A percentile compares a stretch with the other conserved stretches of the same genome.
phyloP scores from a whole-genome alignment of 2,113 vertebrate genomes.

The Equus quagga region DNA sequence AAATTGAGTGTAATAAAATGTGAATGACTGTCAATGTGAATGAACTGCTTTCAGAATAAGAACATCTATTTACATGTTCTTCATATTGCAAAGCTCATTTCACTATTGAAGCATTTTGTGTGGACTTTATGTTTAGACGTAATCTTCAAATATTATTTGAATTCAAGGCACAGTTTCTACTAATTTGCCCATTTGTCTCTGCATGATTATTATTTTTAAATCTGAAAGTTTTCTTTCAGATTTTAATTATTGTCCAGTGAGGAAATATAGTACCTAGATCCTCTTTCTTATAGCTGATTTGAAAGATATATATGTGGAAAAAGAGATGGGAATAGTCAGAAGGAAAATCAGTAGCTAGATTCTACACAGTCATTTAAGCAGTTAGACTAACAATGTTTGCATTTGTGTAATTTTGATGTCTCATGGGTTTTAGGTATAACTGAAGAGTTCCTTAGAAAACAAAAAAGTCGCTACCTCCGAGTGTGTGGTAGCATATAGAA shows the following conservation, averaged over 20 bases:
- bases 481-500: neutral
- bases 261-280: neutral
- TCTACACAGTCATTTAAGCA: slow-evolving; percentile 30
- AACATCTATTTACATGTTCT: slow-evolving; percentile 79
- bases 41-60: slow-evolving; percentile 79
- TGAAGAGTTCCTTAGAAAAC: neutral
- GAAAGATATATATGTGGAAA: neutral
- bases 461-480: neutral
- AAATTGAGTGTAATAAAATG: slow-evolving; percentile 78
- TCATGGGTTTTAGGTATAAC: neutral
- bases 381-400: neutral
- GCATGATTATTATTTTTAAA: neutral
- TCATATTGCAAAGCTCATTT: slow-evolving; percentile 67
- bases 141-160: slow-evolving; percentile 72
- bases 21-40: slow-evolving; percentile 76
- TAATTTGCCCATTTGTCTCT: neutral
- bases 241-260: slow-evolving; percentile 5
- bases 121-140: slow-evolving; percentile 64
- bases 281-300: neutral
- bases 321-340: neutral
- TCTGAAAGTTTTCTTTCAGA: neutral
- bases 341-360: neutral
- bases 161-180: neutral
- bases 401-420: neutral
- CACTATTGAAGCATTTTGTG: slow-evolving; percentile 72